Base-by-base conservation (phyloP, 2,797 vertebrate genomes). In the Nothura maculosa region DNA sequence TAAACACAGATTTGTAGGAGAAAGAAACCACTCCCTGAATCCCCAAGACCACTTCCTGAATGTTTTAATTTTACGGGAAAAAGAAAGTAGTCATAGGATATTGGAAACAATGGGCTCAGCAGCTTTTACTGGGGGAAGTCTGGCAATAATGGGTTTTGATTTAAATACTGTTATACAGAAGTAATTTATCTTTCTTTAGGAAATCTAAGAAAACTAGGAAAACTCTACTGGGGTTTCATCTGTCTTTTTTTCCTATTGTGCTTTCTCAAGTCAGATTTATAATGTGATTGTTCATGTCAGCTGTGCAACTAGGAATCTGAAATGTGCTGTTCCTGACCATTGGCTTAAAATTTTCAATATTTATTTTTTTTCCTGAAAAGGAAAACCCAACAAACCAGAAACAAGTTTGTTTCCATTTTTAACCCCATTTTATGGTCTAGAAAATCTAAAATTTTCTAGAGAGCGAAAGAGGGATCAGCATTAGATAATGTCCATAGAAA, bases 81-180 rank as follows among this genome's bases (percentile, higher is more conserved):
- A 94, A 85, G 54, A 92, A 87, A 82, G 76, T 54, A 96, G 62
- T 42, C 42, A 63, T 90, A 94, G 92, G 90, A 95, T 95, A 92
- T 75, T 76, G 89, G 50, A 81, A 82, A 96, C 95, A 95, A 96
- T 96, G 81, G 81, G 30, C n/a, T 57, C 42, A 58, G 34, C 60
- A 90, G 76, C 78, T 63, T 89, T 77, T 85, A 57, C 84, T 69
- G 79, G 73, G 75, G 60, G 50, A 94, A 85, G 28, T 79, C 57
- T 92, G 89, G 77, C 68, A 90, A 87, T 83, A 93, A 80, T 68
- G 50, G 50, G 4, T 76, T 93, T 95, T 93, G 66, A 75, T 93
- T 93, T 94, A 95, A 90, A 80, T 80, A 77, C 52, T 63, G 38
- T 50, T 62, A 48, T 27, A n/a, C 30, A 52, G 67, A 96, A 78